Evolutionary conservation across 2,888 invertebrate species (phyloP), one percentile per base, ranked within the genome.

Genomic region (Trissonchulus latispiculum): DNA sequence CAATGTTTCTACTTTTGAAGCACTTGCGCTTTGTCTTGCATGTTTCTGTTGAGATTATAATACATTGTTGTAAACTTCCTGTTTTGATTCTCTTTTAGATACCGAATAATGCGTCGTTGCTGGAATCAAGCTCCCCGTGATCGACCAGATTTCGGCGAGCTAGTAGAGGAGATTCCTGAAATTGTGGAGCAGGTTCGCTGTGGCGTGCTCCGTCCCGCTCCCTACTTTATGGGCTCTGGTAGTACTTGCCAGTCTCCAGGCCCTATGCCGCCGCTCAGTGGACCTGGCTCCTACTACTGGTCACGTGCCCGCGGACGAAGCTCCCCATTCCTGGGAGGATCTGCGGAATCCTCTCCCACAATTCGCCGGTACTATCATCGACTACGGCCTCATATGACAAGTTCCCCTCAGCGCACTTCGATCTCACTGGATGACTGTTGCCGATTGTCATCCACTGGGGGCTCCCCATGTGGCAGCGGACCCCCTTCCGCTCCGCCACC

Each of bases 31-130:
- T n/a, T n/a, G n/a, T n/a, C n/a, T n/a, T n/a, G n/a, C n/a, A n/a
- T n/a, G n/a, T n/a, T n/a, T n/a, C n/a, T n/a, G n/a, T n/a, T n/a
- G n/a, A n/a, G n/a, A n/a, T n/a, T n/a, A n/a, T n/a, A n/a, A n/a
- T n/a, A n/a, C n/a, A n/a, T n/a, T n/a, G n/a, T n/a, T n/a, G n/a
- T n/a, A n/a, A n/a, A n/a, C n/a, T n/a, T n/a, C n/a, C n/a, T n/a
- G n/a, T n/a, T n/a, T n/a, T n/a, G n/a, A n/a, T n/a, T n/a, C n/a
- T n/a, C n/a, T 70, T 74, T 72, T 68, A 79, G 79, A 28, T 79
- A 78, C 72, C 72, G 76, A 3, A 74, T 78, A 1, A 79, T 79
- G 79, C 32, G 75, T 36, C 67, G 74, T 0, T 79, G 79, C 36
- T 79, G 79, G 79, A 37, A 59, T 18, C 75, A 71, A 0, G 74